These are phyloP conservation scores for Watsonalla cultraria DNA, from an alignment of 2,888 invertebrate genomes.

Conservation along the genomic window DNA sequence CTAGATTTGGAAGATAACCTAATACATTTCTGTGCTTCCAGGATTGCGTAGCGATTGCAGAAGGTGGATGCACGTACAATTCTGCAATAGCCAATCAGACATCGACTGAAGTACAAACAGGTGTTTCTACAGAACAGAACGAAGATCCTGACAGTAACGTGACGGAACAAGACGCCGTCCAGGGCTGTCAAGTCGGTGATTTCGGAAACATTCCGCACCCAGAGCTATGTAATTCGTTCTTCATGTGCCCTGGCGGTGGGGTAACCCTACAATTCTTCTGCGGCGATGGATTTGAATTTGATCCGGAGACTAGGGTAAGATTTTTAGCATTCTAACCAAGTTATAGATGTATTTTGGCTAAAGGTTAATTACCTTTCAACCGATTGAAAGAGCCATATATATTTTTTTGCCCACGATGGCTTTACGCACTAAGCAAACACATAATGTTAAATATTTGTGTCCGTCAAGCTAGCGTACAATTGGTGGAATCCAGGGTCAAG, in stretches of 20 bases:
- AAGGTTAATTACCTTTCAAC: too few species aligned
- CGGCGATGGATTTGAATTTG: constrained; percentile 11
- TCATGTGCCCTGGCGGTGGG: not conserved
- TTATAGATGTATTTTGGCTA: too few species aligned
- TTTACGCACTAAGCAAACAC: too few species aligned
- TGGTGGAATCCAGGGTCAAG: too few species aligned
- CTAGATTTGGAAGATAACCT: too few species aligned
- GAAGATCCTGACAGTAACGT: too few species aligned
- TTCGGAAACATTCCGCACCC: constrained; percentile 8
- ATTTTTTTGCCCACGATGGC: too few species aligned
- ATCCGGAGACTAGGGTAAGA: constrained; percentile 9
- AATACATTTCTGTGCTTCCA: constrained; percentile 4
- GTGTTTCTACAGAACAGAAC: not conserved
- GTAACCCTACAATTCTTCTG: constrained; percentile 1
- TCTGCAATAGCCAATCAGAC: not conserved
- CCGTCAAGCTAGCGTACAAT: too few species aligned
- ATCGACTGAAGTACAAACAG: not conserved
- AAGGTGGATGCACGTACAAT: constrained; percentile 17
- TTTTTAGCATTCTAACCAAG: too few species aligned
- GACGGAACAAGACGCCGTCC: not conserved
- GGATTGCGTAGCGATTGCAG: constrained; percentile 17
- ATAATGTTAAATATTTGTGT: too few species aligned
- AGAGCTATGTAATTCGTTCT: constrained; percentile 6
- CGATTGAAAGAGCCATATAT: too few species aligned
- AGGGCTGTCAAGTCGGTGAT: constrained; percentile 1